These are phyloP conservation scores for Ceramica pisi DNA, from an alignment of 2,888 invertebrate genomes.

Conservation along the genomic window DNA sequence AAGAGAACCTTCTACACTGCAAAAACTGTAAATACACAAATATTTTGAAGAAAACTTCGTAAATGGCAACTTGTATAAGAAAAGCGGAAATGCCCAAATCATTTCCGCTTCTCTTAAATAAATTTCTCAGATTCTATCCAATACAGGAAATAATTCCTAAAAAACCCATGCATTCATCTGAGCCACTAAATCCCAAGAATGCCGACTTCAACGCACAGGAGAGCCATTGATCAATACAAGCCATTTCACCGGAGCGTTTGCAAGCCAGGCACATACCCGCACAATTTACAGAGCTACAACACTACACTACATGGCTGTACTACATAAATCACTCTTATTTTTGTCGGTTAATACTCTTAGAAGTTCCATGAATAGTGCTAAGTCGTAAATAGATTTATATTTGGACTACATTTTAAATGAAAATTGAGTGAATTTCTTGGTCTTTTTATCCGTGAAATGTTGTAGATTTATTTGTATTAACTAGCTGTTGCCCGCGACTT, in stretches of 20 bases:
- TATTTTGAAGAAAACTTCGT: background rate
- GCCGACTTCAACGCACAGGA: slow-evolving; percentile 44
- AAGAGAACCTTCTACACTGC: background rate
- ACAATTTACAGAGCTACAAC: slow-evolving; percentile 51
- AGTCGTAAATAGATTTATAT: slow-evolving; percentile 34
- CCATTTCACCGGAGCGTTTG: slow-evolving; percentile 56
- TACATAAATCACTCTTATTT: slow-evolving; percentile 62
- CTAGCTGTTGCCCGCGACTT: no score
- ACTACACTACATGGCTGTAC: slow-evolving; percentile 45
- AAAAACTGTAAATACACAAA: background rate
- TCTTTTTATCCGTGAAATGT: background rate
- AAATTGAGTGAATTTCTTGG: background rate
- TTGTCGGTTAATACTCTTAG: slow-evolving; percentile 50
- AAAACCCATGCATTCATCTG: slow-evolving; percentile 42
- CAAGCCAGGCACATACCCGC: slow-evolving; percentile 46
- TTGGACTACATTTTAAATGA: slow-evolving; percentile 6
- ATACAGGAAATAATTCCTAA: slow-evolving; percentile 4
- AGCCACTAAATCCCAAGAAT: slow-evolving; percentile 33
- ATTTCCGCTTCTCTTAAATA: background rate
- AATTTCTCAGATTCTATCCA: background rate
- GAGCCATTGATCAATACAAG: slow-evolving; percentile 60
- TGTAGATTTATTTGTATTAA: slow-evolving; percentile 8
- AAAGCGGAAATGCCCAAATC: background rate
- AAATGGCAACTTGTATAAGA: no score
- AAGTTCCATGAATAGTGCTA: slow-evolving; percentile 35